Evolutionary conservation across 2,888 invertebrate species (phyloP), one percentile per base, ranked within the genome.

Genomic region (Achlya flavicornis): DNA sequence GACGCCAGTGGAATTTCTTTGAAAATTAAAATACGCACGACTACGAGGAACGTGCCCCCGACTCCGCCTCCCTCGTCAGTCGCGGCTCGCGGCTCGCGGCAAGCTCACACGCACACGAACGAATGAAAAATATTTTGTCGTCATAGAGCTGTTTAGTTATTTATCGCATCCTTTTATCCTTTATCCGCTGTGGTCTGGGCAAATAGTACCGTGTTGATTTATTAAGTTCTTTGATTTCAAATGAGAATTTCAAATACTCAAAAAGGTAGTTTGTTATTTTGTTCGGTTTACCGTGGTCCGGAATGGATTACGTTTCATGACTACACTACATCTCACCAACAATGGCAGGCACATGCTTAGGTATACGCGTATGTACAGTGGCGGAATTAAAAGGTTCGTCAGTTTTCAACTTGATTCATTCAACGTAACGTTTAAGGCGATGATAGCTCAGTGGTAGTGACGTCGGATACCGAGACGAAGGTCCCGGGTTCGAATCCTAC

Each of bases 1-100:
- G 69, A 72, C 76, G 75, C 73, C 74, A 69, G 66, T 58, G 85
- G 88, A 86, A 89, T 91, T 79, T 85, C 87, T 88, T 88, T 88
- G 88, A 88, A 78, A 80, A 81, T 85, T 71, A 76, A 81, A 86
- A 84, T 77, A 80, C 72, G 76, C 69, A 60, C 48, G 61, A 58
- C 57, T 62, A 61, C 62, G 33, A 19, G 43, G 32, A 58, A n/a
- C 33, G 33, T 35, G 58, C 33, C n/a, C 33, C 58, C 58, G 64
- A 64, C 57, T 60, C 62, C 64, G 66, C 63, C 58, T 63, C 59
- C 58, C 65, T 46, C 65, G 64, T 46, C 48, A 48, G 61, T 64
- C 58, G 41, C 41, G 57, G 53, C 43, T 53, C 53, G 57, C 26
- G 57, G 7, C n/a, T n/a, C 48, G 48, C 19, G 19, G 16, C 48